These are phyloP conservation scores for Pemphigus obesinymphae DNA, from an alignment of 1,140 invertebrate species.

Conservation along the genomic window DNA sequence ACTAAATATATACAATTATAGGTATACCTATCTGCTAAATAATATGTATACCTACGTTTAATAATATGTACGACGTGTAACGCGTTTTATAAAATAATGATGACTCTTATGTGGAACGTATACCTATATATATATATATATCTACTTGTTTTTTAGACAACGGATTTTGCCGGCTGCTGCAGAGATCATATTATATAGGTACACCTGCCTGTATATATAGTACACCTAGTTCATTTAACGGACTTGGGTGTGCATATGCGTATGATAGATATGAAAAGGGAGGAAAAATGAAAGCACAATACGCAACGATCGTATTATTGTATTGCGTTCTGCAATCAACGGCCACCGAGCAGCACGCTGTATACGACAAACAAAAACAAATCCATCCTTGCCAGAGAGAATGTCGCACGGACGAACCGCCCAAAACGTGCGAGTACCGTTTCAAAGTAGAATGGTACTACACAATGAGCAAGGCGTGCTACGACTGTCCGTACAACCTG, in stretches of 20 bases:
- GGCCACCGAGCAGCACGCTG: background rate
- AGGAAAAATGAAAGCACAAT: conserved; percentile 8
- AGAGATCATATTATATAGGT: background rate
- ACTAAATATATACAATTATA: too few relatives aligned
- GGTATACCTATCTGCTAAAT: too few relatives aligned
- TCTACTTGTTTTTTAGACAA: background rate
- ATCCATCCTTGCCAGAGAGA: conserved; percentile 55
- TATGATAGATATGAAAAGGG: conserved; percentile 32
- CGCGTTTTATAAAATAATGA: too few relatives aligned
- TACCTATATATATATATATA: background rate
- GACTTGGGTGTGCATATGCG: too few relatives aligned
- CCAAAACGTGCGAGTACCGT: conserved; percentile 64
- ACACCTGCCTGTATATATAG: too few relatives aligned
- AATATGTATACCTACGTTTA: too few relatives aligned
- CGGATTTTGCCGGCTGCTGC: background rate
- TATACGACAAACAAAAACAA: background rate
- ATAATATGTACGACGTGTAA: too few relatives aligned
- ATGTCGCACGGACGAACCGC: conserved; percentile 55
- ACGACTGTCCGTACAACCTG: conserved; percentile 69
- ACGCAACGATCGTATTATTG: background rate
- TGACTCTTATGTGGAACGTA: too few relatives aligned
- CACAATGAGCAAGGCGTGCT: conserved; percentile 82
- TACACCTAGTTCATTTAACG: too few relatives aligned
- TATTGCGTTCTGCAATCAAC: background rate
- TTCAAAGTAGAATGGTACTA: conserved; percentile 74